Evolutionary conservation across 2,113 vertebrate genomes (phyloP), one percentile per base, ranked within the genome.

Genomic region (Damaliscus lunatus): DNA sequence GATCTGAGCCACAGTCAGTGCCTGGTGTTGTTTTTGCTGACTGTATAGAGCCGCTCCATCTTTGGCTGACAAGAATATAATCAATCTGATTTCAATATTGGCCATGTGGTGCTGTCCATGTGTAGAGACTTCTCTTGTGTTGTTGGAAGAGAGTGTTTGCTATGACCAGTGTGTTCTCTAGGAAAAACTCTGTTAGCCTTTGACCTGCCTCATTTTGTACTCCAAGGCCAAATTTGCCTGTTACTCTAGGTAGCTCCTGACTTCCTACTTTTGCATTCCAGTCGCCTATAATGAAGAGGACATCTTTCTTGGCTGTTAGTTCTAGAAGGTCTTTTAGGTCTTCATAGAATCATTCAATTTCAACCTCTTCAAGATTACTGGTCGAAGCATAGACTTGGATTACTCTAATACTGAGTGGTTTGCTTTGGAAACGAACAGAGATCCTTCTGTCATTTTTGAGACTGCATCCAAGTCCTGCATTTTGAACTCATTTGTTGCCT

Each of bases 141-240:
- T 71, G 0, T 6, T 23, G 64, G 17, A 71, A 71, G 15, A 64
- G 15, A 17, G 62, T 64, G 1, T 64, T 11, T 71, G n/a, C 17
- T 71, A 71, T 64, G n/a, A 36, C 17, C 19, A 12, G 17, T 23
- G 4, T 8, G 2, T 71, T 71, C n/a, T 71, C 64, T 71, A 21
- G 64, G 19, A 19, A 71, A 12, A 71, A 71, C n/a, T 23, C n/a
- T 71, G 9, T 71, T 36, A 36, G n/a, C 19, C 2, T 71, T 71
- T 71, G n/a, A 71, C 19, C n/a, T 23, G n/a, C n/a, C 64, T 36
- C 0, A 0, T 67, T 36, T 67, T 67, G 64, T 67, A 67, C 33
- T 36, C 9, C 64, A 67, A 36, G n/a, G 64, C n/a, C 64, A 36
- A 71, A 36, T 36, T 71, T 36, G n/a, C 64, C 64, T 71, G n/a